Base-by-base conservation (phyloP, 1,140 invertebrate genomes). In the Drosophila seguyi region DNA sequence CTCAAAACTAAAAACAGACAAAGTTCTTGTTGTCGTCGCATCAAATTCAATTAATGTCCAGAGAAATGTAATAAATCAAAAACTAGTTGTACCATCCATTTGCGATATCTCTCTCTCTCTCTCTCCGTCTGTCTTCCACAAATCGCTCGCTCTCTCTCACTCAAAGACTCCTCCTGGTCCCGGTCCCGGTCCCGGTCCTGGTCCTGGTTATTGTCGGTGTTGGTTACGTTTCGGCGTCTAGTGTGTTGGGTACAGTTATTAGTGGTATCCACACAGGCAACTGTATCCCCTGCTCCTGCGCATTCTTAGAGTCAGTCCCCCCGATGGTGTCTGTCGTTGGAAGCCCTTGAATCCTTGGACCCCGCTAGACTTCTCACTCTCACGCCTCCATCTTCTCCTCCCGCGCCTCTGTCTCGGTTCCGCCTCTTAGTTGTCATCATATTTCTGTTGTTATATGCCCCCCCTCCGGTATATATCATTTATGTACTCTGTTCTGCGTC, bases 11-110 rank as follows among this genome's bases (percentile, higher is more conserved):
- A 79, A 55, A 80, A 65, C 41, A 75, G 36, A 75, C 41, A 74
- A 78, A 79, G 61, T 79, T 88, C 61, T 81, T 87, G 67, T 86
- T 82, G 79, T 88, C 83, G 65, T 83, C 83, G 65, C 80, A 84
- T 87, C 79, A 88, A 88, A 87, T 88, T 87, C 76, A 87, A 87
- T 87, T 84, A 80, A 85, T 85, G 80, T 75, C 81, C 72, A 66
- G 47, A 62, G 58, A 82, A 83, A 78, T 88, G 74, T 79, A 81
- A 85, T 85, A 90, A 84, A 81, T 80, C 85, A 90, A 87, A 87
- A 79, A 69, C 52, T 81, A 85, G 73, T 69, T 90, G 39, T 77
- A 72, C 59, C 44, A 44, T 71, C 58, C 77, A 71, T 62, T 56
- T 65, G 63, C 59, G 59, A 27, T 34, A 34, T 34, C 11, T 65